Percentiles rank a stretch among this genome's conserved stretches.
phyloP scores from a whole-genome alignment of 2,888 invertebrate species.

The Chirona hameri region DNA sequence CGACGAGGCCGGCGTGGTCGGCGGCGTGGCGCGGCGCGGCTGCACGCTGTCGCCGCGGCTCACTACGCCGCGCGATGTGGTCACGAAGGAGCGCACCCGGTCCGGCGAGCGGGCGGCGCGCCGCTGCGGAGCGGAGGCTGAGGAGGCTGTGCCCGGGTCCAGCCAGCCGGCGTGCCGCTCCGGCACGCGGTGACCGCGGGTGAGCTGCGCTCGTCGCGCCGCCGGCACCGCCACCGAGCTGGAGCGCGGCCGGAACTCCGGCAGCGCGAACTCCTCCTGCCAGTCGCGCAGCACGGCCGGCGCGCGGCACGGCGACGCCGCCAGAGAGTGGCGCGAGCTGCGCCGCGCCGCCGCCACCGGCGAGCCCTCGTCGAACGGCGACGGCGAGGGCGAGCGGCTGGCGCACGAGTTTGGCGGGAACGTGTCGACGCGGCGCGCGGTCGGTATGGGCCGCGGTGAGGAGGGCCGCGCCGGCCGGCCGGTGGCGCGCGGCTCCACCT shows the following conservation, averaged over 20 bases:
- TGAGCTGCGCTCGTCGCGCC: background rate
- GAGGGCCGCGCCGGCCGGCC: constrained; percentile 1
- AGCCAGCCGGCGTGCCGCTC: background rate
- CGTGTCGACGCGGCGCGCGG: constrained; percentile 13
- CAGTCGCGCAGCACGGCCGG: constrained; percentile 6
- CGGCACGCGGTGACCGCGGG: background rate
- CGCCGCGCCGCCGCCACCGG: background rate
- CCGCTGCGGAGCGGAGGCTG: background rate
- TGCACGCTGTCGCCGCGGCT: background rate
- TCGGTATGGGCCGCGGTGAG: constrained; percentile 13
- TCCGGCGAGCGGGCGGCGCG: background rate
- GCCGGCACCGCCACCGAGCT: constrained; percentile 24
- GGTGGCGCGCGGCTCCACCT: constrained; percentile 9
- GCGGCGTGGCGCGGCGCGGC: background rate
- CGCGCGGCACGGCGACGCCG: constrained; percentile 4
- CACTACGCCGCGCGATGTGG: constrained; percentile 14
- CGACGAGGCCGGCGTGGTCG: constrained; percentile 1
- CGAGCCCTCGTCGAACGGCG: background rate
- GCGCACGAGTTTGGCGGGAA: background rate
- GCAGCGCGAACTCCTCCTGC: constrained; percentile 28
- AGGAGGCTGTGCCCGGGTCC: background rate
- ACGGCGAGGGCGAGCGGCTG: constrained; percentile 24
- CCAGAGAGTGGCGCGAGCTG: constrained; percentile 14
- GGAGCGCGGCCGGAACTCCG: constrained; percentile 26
- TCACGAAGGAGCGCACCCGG: constrained; percentile 6